Evolutionary conservation across 2,888 invertebrate genomes (phyloP), one percentile per base, ranked within the genome.

Genomic region (Drosophila demipolita): DNA sequence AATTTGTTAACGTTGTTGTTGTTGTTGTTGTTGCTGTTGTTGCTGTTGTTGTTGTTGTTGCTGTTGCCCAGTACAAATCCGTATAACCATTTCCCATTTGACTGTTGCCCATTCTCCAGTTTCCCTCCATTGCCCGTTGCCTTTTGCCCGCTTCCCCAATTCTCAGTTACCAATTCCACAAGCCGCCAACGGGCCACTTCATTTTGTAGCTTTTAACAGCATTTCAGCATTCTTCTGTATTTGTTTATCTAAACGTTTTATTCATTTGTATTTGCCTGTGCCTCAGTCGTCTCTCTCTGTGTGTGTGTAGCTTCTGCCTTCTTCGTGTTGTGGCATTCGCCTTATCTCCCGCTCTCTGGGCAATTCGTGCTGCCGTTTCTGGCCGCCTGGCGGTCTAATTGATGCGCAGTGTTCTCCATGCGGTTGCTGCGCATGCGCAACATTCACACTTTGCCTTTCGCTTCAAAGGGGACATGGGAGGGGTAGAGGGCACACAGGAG

Each of bases 231-330:
- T 86, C 89, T 89, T 86, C 87, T 89, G 90, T 90, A 85, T 91
- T 87, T 87, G 91, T 87, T 87, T 87, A 91, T 87, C 90, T 87
- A 91, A 87, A 87, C 91, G 90, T 91, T 87, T 86, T 90, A 80
- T 86, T 85, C 86, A 80, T 85, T 81, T 88, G 71, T 88, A 7
- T 62, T 33, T 59, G 29, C 11, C 11, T 52, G 12, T 42, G 26
- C n/a, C 15, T 26, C 15, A 26, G n/a, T n/a, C n/a, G n/a, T n/a
- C n/a, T n/a, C n/a, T 61, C 8, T 70, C 42, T 66, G 61, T 76
- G 54, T 59, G 17, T 72, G 71, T 87, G 86, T 63, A 55, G 59
- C 84, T 89, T 82, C 71, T 75, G 64, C 73, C 63, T 67, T 66
- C 74, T 67, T 66, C 74, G 66, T 82, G 72, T 55, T 68, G 45